These are phyloP conservation scores for Aramus guarauna DNA, from an alignment of 2,113 vertebrate genomes.

Conservation along the genomic window DNA sequence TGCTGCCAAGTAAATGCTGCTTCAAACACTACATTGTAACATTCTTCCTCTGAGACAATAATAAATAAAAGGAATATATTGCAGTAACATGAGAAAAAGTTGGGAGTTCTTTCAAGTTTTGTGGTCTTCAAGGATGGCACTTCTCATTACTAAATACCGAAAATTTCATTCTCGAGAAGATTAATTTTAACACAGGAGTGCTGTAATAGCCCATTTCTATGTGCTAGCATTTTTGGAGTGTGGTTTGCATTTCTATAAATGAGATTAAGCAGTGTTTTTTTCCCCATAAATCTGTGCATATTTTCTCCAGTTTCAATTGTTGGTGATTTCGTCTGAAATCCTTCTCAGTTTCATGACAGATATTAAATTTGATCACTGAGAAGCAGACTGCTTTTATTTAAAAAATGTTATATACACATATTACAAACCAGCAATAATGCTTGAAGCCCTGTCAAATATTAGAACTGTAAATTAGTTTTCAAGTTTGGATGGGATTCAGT, in stretches of 20 bases:
- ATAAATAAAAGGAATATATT: constrained; percentile 79
- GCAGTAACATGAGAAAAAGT: constrained; percentile 75
- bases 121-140: constrained; percentile 79
- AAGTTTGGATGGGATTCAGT: background rate
- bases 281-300: background rate
- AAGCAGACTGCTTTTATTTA: background rate
- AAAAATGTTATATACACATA: background rate
- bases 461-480: background rate
- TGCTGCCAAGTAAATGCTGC: constrained; percentile 76
- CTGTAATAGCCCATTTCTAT: background rate
- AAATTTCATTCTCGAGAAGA: constrained; percentile 86
- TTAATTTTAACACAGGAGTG: constrained; percentile 70
- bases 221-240: background rate
- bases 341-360: background rate
- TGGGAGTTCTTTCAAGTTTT: constrained; percentile 80
- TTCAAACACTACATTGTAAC: constrained; percentile 80
- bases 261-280: background rate
- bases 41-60: constrained; percentile 72
- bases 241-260: background rate
- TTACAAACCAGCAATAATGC: background rate
- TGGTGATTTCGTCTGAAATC: background rate
- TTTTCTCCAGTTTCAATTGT: background rate
- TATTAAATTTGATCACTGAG: background rate
- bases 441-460: background rate
- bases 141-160: constrained; percentile 72